Evolutionary conservation across 2,888 invertebrate species (phyloP), one percentile per base, ranked within the genome.

Genomic region (Plebejus argus): DNA sequence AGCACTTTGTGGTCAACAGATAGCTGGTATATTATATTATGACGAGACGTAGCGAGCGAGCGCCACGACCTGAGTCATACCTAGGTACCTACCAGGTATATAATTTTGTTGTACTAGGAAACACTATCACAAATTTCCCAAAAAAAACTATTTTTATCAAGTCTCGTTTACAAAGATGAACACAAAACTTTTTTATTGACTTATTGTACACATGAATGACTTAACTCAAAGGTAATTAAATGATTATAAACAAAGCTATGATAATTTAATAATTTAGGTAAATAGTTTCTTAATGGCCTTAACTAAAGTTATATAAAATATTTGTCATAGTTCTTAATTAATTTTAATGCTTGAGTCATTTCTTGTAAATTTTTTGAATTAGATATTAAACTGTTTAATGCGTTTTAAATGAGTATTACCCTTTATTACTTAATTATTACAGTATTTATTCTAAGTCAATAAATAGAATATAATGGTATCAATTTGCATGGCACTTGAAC

Each of bases 241-340:
- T 61, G 23, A 61, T 20, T 61, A 61, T 23, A 23, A 20, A 20
- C 58, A 23, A 61, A 23, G 10, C 12, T 61, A 61, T 23, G 23
- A 61, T 23, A 23, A 23, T 61, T 61, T 23, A 61, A 61, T 61
- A 61, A 61, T 61, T 61, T 61, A n/a, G n/a, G n/a, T n/a, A 61
- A 61, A 61, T 61, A 61, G 20, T 20, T 20, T 61, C 58, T 23
- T 61, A 23, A 23, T 61, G 7, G 23, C 23, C 61, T 61, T 23
- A 61, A 61, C 23, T 23, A 61, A 23, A 20, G 23, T 23, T 12
- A 61, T 12, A 61, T 61, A 61, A 61, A 61, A 61, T 12, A 23
- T 61, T 61, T 61, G 61, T 23, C 23, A 23, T 61, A 4, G n/a
- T 61, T 20, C 8, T 10, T 12, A 61, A 61, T 61, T 61, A 12